Base-by-base conservation (phyloP, 1,140 invertebrate genomes). In the Mizuhopecten yessoensis region DNA sequence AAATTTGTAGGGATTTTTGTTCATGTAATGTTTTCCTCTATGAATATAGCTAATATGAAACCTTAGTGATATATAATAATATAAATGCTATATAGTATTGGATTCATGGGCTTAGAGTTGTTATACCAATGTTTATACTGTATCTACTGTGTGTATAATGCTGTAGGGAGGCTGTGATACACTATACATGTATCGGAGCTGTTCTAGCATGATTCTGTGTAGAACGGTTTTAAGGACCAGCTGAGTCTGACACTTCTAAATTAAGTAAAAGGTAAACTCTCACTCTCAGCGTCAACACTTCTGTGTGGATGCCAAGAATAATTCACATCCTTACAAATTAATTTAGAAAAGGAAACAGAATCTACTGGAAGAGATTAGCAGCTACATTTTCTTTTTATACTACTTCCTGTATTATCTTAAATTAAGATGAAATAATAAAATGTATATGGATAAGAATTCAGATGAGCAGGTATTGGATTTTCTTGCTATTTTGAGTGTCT, bases 361-460 rank as follows among this genome's bases (percentile, higher is more conserved):
- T 17, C 23, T 75, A 7, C 57, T 3, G n/a, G n/a, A 5, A 0
- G 23, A 75, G 57, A 75, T 17, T 75, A 29, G 17, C 29, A 20
- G 42, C 42, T 29, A n/a, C 23, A 75, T 29, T 75, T n/a, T 17
- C 1, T 75, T 75, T 75, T 75, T 75, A 1, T n/a, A 29, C 57
- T 49, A 29, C 57, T 75, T 75, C 57, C 57, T n/a, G 57, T 75
- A 75, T 75, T 75, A 75, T 75, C 23, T 75, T 17, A n/a, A 75
- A 75, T 75, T 75, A 75, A 75, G 57, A n/a, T 75, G 57, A 75
- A 75, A 75, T 75, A 75, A 75, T 75, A 75, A 75, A 75, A 75
- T 75, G n/a, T n/a, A 75, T 75, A 75, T 75, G 57, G 57, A 29
- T 75, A 75, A 75, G 57, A 75, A 75, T 75, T 75, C 23, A 75